Evolutionary conservation across 2,888 invertebrate genomes (phyloP).

Genomic region (Dryobota labecula): DNA sequence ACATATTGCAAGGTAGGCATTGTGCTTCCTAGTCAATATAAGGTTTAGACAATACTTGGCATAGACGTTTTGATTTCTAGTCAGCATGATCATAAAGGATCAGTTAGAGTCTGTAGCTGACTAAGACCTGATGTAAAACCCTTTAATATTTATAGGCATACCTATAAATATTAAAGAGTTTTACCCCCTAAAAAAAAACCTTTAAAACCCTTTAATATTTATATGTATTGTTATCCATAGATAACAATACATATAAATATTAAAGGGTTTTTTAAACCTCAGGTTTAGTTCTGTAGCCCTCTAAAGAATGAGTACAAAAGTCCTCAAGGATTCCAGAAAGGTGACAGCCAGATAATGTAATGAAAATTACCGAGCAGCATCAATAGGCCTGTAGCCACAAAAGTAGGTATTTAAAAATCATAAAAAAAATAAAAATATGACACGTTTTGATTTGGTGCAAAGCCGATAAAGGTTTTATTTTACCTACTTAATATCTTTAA

Average conservation of each 20-base stretch:
- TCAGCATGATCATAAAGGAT: too few species aligned
- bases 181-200: too few species aligned
- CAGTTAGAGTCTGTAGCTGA: neutral
- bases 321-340: neutral
- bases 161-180: too few species aligned
- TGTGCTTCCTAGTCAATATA: too few species aligned
- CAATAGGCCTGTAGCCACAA: too few species aligned
- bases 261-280: too few species aligned
- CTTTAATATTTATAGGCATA: neutral
- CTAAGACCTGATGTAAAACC: neutral
- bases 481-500: neutral
- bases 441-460: conserved; percentile 10
- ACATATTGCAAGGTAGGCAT: too few species aligned
- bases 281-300: neutral
- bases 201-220: neutral
- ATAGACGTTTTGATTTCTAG: too few species aligned
- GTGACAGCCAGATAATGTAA: neutral
- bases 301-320: neutral
- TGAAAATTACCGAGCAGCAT: neutral
- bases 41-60: too few species aligned
- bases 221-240: too few species aligned
- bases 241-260: too few species aligned
- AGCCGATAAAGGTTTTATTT: neutral
- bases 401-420: neutral
- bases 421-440: too few species aligned